Evolutionary conservation across 37 sponge, comb jelly and placozoan species (phyloP).

Genomic region (Spongia lamella): DNA sequence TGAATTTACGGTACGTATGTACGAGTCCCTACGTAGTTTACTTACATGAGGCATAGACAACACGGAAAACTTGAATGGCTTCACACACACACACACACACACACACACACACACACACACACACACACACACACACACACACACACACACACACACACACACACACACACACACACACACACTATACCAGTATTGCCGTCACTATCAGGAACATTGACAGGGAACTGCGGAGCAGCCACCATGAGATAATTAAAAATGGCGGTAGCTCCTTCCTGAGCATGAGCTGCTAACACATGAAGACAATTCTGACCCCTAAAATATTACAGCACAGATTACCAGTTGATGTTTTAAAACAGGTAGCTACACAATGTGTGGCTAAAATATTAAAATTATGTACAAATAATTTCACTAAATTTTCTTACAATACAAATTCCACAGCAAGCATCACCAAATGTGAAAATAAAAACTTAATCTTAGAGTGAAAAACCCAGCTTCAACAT

Average conservation of each 20-base stretch:
- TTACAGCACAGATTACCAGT: too few species aligned
- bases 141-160: constrained; percentile 5
- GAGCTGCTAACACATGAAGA: constrained; percentile 70
- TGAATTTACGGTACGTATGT: too few species aligned
- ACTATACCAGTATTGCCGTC: constrained; percentile 84
- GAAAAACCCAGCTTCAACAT: background rate
- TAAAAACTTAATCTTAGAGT: background rate
- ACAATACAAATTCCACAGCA: too few species aligned
- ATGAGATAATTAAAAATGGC: constrained; percentile 62
- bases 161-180: background rate
- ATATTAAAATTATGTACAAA: too few species aligned
- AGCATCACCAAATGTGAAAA: too few species aligned
- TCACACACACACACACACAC: background rate
- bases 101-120: constrained; percentile 19
- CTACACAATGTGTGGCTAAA: too few species aligned
- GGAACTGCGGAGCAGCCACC: constrained; percentile 56
- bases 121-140: background rate
- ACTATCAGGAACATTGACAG: constrained; percentile 65
- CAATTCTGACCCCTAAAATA: constrained; percentile 74
- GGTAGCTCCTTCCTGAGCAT: constrained; percentile 72
- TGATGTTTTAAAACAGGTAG: too few species aligned
- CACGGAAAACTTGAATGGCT: too few species aligned
- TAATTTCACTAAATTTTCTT: too few species aligned
- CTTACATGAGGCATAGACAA: too few species aligned
- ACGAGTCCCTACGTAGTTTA: too few species aligned